Percentiles rank a stretch among this genome's conserved stretches.
These are phyloP conservation scores for Ceuthmochares aereus DNA, from an alignment of 2,113 vertebrate species.

Conservation along the genomic window DNA sequence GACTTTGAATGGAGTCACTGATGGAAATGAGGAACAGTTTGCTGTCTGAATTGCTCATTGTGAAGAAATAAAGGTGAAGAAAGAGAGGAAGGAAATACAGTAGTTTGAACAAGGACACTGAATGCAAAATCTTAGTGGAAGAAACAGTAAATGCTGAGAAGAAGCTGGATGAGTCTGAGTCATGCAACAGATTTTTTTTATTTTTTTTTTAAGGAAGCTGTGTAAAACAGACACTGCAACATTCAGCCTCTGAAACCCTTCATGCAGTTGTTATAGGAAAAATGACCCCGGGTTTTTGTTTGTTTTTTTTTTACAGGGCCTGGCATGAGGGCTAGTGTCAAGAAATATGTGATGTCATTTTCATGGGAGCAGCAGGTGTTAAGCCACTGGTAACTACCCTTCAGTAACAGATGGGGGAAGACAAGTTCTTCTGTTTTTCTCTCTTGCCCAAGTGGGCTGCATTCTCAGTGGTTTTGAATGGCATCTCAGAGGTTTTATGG, in stretches of 20 bases:
- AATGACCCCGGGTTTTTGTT: rapidly evolving
- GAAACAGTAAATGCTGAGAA: constrained; percentile 44
- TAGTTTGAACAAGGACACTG: constrained; percentile 31
- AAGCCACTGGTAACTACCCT: not conserved
- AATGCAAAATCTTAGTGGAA: constrained; percentile 39
- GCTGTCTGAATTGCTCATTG: constrained; percentile 67
- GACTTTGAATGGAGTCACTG: constrained; percentile 65
- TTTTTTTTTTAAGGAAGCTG: not conserved
- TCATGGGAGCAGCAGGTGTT: not conserved
- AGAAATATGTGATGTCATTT: not conserved
- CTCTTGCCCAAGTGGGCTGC: not conserved
- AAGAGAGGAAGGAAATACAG: constrained; percentile 55
- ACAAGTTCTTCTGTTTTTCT: not conserved
- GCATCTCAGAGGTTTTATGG: not conserved
- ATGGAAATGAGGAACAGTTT: constrained; percentile 56
- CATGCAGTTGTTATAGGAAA: not conserved
- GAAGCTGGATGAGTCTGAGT: constrained; percentile 46
- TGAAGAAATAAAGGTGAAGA: constrained; percentile 66
- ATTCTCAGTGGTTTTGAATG: not conserved
- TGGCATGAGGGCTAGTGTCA: not conserved
- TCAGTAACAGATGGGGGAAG: not conserved
- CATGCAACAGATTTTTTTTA: not conserved
- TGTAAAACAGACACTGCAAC: not conserved
- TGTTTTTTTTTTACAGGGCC: not conserved
- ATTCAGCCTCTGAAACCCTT: not conserved